Conservation (phyloP, 2,797 vertebrate species). For the Pachyuromys duprasi region DNA sequence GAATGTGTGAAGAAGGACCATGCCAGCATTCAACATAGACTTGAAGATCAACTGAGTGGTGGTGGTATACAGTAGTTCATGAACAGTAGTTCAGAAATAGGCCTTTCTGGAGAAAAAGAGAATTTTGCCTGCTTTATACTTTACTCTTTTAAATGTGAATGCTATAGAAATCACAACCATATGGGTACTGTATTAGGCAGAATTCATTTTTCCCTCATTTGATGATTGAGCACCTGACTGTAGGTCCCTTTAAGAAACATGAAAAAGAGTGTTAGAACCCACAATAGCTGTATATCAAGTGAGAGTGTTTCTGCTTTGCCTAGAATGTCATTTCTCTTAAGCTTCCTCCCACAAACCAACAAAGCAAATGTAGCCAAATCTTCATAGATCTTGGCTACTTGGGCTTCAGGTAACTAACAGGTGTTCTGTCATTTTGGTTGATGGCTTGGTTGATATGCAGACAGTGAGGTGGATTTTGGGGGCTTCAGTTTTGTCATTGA, state of each 20-base stretch:
- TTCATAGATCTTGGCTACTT: background rate
- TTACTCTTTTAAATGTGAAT: background rate
- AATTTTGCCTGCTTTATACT: background rate
- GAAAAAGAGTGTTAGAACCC: background rate
- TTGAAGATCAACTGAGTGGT: background rate
- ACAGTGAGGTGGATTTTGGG: background rate
- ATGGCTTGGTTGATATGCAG: no score
- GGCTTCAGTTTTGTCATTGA: background rate
- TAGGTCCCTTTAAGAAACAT: background rate
- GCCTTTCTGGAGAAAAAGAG: constrained; percentile 25
- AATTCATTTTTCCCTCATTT: background rate
- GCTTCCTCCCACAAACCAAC: background rate
- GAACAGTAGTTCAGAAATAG: background rate
- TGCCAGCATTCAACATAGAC: background rate
- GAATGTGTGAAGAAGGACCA: background rate
- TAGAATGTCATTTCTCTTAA: background rate
- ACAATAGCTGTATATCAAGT: background rate
- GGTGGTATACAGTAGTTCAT: fast-evolving
- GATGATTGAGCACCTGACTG: background rate
- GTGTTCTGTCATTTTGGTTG: background rate
- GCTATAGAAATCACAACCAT: background rate
- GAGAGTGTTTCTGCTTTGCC: background rate
- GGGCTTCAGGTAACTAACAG: background rate
- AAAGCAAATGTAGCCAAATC: background rate
- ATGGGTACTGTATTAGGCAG: background rate